Percentiles rank a stretch among this genome's conserved stretches.
phyloP scores from a whole-genome alignment of 1,140 invertebrate genomes.

The Brachionus angularis region DNA sequence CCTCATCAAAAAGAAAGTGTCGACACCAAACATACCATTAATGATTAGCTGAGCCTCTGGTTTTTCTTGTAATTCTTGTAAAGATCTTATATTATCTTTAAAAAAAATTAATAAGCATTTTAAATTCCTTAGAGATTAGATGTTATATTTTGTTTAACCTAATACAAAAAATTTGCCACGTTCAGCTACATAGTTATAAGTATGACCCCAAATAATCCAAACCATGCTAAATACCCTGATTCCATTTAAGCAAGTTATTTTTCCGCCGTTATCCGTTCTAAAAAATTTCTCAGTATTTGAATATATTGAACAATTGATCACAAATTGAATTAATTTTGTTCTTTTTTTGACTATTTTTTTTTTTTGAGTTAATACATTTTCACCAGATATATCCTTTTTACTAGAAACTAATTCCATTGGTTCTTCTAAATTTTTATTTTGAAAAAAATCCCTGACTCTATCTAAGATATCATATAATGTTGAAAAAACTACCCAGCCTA shows the following conservation, averaged over 20 bases:
- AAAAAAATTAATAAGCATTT: background rate
- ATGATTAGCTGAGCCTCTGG: constrained; percentile 36
- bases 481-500: constrained; percentile 1
- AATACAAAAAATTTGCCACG: constrained; percentile 17
- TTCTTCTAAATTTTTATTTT: background rate
- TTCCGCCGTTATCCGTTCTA: constrained; percentile 33
- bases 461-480: background rate
- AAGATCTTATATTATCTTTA: constrained; percentile 25
- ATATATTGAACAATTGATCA: constrained; percentile 11
- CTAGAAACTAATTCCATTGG: background rate
- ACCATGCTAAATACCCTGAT: constrained; percentile 43
- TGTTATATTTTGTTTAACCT: no score
- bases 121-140: background rate
- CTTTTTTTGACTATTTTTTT: background rate
- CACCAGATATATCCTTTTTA: background rate
- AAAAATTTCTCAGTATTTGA: constrained; percentile 43
- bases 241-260: constrained; percentile 37
- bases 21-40: constrained; percentile 42
- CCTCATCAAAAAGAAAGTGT: constrained; percentile 42
- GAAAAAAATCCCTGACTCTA: background rate
- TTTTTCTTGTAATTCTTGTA: constrained; percentile 19
- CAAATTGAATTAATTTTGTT: background rate
- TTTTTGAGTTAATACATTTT: background rate
- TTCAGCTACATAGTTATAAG: constrained; percentile 44
- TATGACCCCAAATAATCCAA: constrained; percentile 44